These are phyloP conservation scores for Drosophila anceps DNA, from an alignment of 2,888 invertebrate genomes.

Conservation along the genomic window DNA sequence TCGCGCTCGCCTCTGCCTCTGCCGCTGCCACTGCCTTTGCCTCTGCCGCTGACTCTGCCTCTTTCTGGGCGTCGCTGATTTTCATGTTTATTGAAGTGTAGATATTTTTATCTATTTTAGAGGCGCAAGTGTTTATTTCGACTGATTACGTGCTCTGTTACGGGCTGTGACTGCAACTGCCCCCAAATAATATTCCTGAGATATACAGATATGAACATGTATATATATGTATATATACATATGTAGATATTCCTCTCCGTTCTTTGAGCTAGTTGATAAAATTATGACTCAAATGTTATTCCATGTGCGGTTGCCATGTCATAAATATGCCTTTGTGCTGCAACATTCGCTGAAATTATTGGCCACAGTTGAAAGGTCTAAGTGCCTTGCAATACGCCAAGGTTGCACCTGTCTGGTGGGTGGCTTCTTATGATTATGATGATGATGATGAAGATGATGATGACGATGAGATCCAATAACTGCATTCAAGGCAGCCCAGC, in stretches of 20 bases:
- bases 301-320: conserved; percentile 41
- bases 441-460: conserved; percentile 33
- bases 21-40: neutral
- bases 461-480: conserved; percentile 30
- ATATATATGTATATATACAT: neutral
- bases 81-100: conserved; percentile 82
- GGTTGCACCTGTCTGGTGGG: conserved; percentile 23
- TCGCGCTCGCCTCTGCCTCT: conserved; percentile 45
- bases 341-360: conserved; percentile 43
- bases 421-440: conserved; percentile 37
- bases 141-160: conserved; percentile 67
- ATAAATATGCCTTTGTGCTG: conserved; percentile 62
- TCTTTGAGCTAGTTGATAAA: conserved; percentile 63
- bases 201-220: conserved; percentile 10
- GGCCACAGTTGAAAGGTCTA: conserved; percentile 46
- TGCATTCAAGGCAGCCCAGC: conserved; percentile 25
- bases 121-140: conserved; percentile 80
- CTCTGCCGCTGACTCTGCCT: too few species aligned
- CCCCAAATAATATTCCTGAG: conserved; percentile 53
- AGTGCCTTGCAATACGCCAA: conserved; percentile 30
- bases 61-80: conserved; percentile 65
- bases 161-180: conserved; percentile 33
- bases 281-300: conserved; percentile 58
- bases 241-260: conserved; percentile 3
- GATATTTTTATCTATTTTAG: conserved; percentile 81